A percentile compares a stretch with the other conserved stretches of the same genome.
Conservation (phyloP, 2,888 invertebrate genomes). For the Elegia similella region DNA sequence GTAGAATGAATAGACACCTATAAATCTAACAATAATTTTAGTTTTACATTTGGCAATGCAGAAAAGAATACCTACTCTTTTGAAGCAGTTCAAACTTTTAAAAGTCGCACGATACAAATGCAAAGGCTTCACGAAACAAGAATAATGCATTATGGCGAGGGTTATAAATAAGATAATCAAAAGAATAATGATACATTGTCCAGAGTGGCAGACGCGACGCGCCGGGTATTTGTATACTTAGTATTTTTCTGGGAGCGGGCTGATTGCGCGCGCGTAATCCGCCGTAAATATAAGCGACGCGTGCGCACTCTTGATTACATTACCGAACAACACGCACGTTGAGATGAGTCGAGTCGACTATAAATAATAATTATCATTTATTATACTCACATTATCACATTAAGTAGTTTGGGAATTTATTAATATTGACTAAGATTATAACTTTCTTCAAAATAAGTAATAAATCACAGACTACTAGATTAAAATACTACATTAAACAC, state of each 20-base stretch:
- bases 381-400: constrained; percentile 20
- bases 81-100: not conserved
- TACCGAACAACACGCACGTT: constrained; percentile 49
- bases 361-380: constrained; percentile 31
- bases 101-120: not conserved
- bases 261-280: constrained; percentile 73
- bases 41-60: no score
- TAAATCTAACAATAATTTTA: no score
- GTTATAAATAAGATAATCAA: constrained; percentile 31
- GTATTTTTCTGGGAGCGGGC: constrained; percentile 49
- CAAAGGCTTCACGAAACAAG: constrained; percentile 17
- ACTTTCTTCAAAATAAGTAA: constrained; percentile 9
- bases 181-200: constrained; percentile 51
- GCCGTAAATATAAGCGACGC: constrained; percentile 76
- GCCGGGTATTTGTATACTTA: constrained; percentile 30
- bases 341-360: constrained; percentile 45
- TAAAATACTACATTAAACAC: not conserved
- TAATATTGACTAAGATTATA: constrained; percentile 10
- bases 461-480: not conserved
- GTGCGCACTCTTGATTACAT: constrained; percentile 70
- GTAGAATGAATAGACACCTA: no score
- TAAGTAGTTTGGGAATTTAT: not conserved
- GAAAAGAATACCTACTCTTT: no score
- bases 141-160: constrained; percentile 27
- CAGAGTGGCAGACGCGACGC: constrained; percentile 29